These are phyloP conservation scores for Microchirus variegatus DNA, from an alignment of 2,797 vertebrate genomes.

Conservation along the genomic window DNA sequence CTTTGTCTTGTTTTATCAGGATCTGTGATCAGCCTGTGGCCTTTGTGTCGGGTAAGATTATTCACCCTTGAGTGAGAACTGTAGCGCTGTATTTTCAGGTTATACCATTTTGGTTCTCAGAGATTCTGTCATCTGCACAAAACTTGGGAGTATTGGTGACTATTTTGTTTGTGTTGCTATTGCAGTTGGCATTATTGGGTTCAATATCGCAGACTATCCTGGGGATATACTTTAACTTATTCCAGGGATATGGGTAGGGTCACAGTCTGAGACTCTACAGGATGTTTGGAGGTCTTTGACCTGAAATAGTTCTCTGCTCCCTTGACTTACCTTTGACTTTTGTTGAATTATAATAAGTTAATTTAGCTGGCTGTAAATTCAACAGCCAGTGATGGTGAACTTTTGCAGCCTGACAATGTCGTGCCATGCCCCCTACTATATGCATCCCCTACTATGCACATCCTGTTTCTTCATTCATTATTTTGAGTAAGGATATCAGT, in stretches of 20 bases:
- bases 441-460: too few species aligned
- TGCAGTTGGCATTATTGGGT: constrained; percentile 19
- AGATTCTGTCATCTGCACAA: too few species aligned
- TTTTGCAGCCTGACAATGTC: not conserved
- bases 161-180: constrained; percentile 21
- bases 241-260: constrained; percentile 8
- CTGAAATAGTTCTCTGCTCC: constrained; percentile 12
- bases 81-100: too few species aligned
- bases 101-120: too few species aligned
- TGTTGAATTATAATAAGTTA: too few species aligned
- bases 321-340: not conserved
- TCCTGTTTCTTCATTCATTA: constrained; percentile 77
- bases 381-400: not conserved
- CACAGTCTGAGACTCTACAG: constrained; percentile 27
- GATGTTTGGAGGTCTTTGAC: constrained; percentile 18
- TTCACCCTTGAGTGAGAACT: too few species aligned
- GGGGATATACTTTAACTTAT: constrained; percentile 17
- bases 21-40: too few species aligned
- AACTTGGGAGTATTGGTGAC: constrained; percentile 15
- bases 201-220: constrained; percentile 5
- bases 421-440: constrained; percentile 17
- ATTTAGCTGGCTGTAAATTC: too few species aligned
- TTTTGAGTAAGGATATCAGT: constrained; percentile 69
- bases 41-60: too few species aligned
- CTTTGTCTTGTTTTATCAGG: too few species aligned